phyloP scores from a whole-genome alignment of 1,140 invertebrate genomes.

The Pseudomyrmex gracilis region DNA sequence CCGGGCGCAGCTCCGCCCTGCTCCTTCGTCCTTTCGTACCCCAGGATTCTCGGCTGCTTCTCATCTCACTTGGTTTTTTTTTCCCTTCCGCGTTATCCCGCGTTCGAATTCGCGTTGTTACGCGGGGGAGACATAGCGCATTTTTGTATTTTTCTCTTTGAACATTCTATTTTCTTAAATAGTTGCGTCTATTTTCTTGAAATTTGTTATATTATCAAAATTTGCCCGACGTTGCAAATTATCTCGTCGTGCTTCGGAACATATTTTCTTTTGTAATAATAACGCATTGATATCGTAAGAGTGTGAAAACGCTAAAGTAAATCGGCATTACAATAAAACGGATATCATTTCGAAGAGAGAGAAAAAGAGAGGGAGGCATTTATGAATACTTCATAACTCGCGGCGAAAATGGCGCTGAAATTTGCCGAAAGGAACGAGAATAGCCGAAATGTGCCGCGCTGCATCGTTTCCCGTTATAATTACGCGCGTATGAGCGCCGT shows the following conservation, averaged over 20 bases:
- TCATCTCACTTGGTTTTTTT: constrained; percentile 30
- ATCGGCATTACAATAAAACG: neutral
- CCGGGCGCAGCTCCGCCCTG: constrained; percentile 83
- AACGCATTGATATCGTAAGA: neutral
- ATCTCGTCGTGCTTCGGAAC: too few relatives aligned
- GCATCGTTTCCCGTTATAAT: constrained; percentile 40
- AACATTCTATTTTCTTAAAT: neutral
- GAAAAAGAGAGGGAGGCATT: neutral
- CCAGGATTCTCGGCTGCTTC: constrained; percentile 66
- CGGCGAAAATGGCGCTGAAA: constrained; percentile 26
- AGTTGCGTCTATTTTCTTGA: neutral
- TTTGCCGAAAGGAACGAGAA: constrained; percentile 41
- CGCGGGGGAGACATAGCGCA: neutral
- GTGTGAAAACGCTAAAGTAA: neutral
- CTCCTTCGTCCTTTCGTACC: constrained; percentile 71
- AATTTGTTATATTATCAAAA: too few relatives aligned
- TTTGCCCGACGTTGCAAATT: too few relatives aligned
- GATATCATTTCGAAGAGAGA: neutral
- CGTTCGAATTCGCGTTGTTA: constrained; percentile 16
- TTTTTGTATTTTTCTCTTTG: neutral
- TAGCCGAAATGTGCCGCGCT: constrained; percentile 48
- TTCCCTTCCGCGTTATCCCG: constrained; percentile 48
- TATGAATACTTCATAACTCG: neutral
- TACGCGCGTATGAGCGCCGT: constrained; percentile 47
- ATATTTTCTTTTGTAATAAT: neutral